Evolutionary conservation across 1,140 invertebrate genomes (phyloP).

Genomic region (Archivesica marissinica): DNA sequence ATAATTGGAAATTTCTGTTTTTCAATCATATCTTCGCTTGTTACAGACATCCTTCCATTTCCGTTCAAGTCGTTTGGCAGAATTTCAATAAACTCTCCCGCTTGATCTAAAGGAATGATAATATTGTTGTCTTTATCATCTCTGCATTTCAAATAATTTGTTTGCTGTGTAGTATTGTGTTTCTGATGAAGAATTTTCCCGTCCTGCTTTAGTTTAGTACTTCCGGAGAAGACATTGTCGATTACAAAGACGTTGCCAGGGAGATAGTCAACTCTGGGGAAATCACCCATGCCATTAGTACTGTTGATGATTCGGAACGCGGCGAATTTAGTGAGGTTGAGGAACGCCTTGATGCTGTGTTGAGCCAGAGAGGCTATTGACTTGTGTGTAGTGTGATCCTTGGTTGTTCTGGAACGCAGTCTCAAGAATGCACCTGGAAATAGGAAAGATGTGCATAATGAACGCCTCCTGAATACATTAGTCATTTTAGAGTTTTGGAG

Average conservation of each 20-base stretch:
- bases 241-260: constrained; percentile 68
- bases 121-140: constrained; percentile 65
- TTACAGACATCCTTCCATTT: constrained; percentile 59
- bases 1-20: constrained; percentile 67
- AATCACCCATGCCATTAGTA: constrained; percentile 46
- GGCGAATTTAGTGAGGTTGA: constrained; percentile 62
- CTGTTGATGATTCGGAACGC: constrained; percentile 62
- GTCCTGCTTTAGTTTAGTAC: constrained; percentile 51
- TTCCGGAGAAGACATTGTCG: constrained; percentile 62
- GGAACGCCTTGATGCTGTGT: constrained; percentile 59
- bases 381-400: constrained; percentile 61
- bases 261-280: constrained; percentile 60
- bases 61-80: constrained; percentile 56
- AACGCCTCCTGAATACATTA: too few species aligned
- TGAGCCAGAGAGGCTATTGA: constrained; percentile 51
- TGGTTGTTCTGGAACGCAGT: constrained; percentile 61
- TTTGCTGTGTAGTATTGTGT: constrained; percentile 43
- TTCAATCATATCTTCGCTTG: constrained; percentile 61
- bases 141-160: constrained; percentile 64
- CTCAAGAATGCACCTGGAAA: constrained; percentile 65
- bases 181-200: constrained; percentile 51
- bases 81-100: constrained; percentile 65
- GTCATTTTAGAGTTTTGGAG: too few species aligned
- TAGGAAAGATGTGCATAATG: background rate
- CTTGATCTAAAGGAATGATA: constrained; percentile 37